Conservation (phyloP, 2,797 vertebrate species). For the Sebastes baramenuke region DNA sequence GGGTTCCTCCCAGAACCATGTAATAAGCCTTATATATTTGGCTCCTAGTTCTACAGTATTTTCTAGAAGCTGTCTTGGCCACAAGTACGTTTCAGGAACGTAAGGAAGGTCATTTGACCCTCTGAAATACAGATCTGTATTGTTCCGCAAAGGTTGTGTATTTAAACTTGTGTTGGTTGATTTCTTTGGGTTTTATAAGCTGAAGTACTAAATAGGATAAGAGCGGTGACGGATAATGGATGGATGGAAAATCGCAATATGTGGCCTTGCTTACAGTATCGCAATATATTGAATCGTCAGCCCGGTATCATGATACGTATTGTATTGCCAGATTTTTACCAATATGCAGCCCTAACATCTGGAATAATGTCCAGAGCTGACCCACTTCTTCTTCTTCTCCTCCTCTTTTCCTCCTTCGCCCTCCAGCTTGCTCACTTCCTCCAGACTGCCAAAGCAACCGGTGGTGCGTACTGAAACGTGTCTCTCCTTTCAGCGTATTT, state of each 20-base stretch:
- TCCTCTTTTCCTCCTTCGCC: too few relatives aligned
- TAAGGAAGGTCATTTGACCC: conserved; percentile 19
- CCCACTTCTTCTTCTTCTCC: conserved; percentile 12
- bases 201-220: conserved; percentile 15
- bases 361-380: conserved; percentile 30
- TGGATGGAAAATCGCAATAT: too few relatives aligned
- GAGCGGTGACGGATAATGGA: too few relatives aligned
- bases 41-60: conserved; percentile 56
- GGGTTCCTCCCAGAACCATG: conserved; percentile 46
- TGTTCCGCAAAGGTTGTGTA: conserved; percentile 23
- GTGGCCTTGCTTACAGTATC: too few relatives aligned
- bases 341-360: not conserved
- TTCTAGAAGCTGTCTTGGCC: conserved; percentile 51
- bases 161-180: conserved; percentile 46
- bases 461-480: conserved; percentile 6
- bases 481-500: conserved; percentile 13
- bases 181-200: conserved; percentile 29
- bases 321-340: too few relatives aligned
- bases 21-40: conserved; percentile 34
- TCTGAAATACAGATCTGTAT: conserved; percentile 3
- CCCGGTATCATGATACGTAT: too few relatives aligned
- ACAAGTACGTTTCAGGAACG: conserved; percentile 63
- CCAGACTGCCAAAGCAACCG: not conserved
- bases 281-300: too few relatives aligned
- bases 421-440: conserved; percentile 25